Conservation (phyloP, 2,113 vertebrate genomes). For the Esox niger region DNA sequence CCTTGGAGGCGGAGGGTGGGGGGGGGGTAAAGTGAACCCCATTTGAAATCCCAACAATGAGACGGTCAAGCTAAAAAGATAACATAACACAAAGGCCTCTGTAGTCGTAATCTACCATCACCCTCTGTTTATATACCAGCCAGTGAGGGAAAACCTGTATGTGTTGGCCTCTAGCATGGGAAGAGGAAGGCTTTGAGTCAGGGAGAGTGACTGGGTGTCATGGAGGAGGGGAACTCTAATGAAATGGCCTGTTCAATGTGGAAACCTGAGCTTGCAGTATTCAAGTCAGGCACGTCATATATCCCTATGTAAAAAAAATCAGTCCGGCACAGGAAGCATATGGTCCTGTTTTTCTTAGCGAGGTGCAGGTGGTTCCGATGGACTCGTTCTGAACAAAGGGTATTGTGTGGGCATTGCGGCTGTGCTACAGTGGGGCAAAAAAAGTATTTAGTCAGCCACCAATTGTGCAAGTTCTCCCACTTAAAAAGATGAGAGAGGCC, state of each 20-base stretch:
- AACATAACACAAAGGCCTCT: conserved; percentile 23
- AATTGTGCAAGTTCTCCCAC: no score
- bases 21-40: conserved; percentile 19
- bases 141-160: not conserved
- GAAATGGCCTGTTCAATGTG: conserved; percentile 30
- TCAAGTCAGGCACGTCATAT: conserved; percentile 20
- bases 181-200: not conserved
- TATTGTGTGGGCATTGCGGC: conserved; percentile 32
- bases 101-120: conserved; percentile 8
- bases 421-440: conserved; percentile 16
- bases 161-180: not conserved
- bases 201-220: not conserved
- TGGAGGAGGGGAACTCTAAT: conserved; percentile 16
- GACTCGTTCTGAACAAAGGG: conserved; percentile 39
- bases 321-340: conserved; percentile 37
- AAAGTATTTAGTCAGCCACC: no score
- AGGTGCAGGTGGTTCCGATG: conserved; percentile 48
- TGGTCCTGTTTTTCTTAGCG: conserved; percentile 2
- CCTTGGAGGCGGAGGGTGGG: conserved; percentile 16
- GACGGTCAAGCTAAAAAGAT: conserved; percentile 13
- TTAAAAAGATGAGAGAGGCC: no score
- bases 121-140: not conserved
- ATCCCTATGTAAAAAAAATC: conserved; percentile 16
- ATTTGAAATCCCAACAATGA: not conserved
- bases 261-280: conserved; percentile 27